Conservation (phyloP, 1,140 invertebrate species). For the Hylaeus volcanicus region DNA sequence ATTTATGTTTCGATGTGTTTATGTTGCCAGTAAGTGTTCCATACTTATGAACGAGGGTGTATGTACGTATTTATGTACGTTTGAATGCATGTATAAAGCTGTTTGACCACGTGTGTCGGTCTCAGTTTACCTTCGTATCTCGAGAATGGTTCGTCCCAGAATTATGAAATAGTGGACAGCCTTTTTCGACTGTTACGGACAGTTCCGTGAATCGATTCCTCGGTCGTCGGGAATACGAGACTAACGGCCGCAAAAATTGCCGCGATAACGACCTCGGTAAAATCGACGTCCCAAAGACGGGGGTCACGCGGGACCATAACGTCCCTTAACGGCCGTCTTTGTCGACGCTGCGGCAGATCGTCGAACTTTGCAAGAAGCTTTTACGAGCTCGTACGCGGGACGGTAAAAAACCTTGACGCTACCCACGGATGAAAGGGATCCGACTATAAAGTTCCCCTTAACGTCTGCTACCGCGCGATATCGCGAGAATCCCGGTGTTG, state of each 20-base stretch:
- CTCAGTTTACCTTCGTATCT: too few relatives aligned
- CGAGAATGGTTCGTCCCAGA: too few relatives aligned
- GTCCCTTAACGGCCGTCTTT: conserved; percentile 14
- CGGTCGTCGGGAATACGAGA: neutral
- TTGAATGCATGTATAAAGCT: too few relatives aligned
- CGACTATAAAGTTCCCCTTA: conserved; percentile 46
- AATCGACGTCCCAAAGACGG: neutral
- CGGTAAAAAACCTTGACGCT: conserved; percentile 33
- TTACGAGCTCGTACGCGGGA: conserved; percentile 47
- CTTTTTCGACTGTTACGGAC: neutral
- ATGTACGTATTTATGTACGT: too few relatives aligned
- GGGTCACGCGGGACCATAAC: neutral
- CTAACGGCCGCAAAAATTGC: neutral
- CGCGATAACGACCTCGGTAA: neutral
- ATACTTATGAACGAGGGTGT: too few relatives aligned
- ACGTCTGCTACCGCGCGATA: conserved; percentile 1
- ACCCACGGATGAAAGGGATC: conserved; percentile 33
- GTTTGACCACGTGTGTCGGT: too few relatives aligned
- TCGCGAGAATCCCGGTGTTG: neutral
- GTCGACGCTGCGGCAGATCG: neutral
- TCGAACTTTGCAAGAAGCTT: conserved; percentile 26
- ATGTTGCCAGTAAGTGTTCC: too few relatives aligned
- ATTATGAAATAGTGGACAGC: too few relatives aligned
- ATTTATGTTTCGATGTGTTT: too few relatives aligned
- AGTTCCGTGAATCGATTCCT: neutral